Percentiles rank a stretch among this genome's conserved stretches.
Conservation (phyloP, 2,113 vertebrate genomes). For the Strigops habroptila region DNA sequence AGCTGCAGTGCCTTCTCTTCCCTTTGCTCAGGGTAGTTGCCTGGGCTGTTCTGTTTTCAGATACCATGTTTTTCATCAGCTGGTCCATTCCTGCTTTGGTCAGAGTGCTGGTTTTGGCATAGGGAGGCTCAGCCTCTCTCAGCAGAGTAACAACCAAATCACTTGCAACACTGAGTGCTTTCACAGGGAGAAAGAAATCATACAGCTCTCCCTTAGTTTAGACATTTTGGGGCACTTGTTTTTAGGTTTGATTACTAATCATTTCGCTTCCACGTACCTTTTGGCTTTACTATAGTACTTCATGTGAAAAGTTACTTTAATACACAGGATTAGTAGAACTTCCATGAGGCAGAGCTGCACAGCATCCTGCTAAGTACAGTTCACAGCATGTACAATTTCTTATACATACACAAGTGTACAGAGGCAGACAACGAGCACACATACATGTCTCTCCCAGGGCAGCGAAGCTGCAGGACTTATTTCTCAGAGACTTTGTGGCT, state of each 20-base stretch:
- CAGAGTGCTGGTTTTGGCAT: background rate
- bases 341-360: background rate
- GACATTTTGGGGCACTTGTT: background rate
- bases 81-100: background rate
- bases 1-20: background rate
- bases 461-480: background rate
- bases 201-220: background rate
- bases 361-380: background rate
- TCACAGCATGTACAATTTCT: background rate
- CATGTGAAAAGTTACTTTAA: background rate
- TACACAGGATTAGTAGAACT: background rate
- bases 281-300: background rate
- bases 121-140: background rate
- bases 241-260: background rate
- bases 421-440: background rate
- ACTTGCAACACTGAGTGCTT: background rate
- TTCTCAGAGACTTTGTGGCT: background rate
- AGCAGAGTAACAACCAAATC: background rate
- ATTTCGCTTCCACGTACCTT: background rate
- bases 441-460: accelerated
- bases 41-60: background rate
- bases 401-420: background rate
- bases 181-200: background rate
- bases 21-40: background rate
- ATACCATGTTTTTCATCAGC: background rate